A percentile compares a stretch with the other conserved stretches of the same genome.
Conservation (phyloP, 2,113 vertebrate genomes). For the Chrysemys picta region DNA sequence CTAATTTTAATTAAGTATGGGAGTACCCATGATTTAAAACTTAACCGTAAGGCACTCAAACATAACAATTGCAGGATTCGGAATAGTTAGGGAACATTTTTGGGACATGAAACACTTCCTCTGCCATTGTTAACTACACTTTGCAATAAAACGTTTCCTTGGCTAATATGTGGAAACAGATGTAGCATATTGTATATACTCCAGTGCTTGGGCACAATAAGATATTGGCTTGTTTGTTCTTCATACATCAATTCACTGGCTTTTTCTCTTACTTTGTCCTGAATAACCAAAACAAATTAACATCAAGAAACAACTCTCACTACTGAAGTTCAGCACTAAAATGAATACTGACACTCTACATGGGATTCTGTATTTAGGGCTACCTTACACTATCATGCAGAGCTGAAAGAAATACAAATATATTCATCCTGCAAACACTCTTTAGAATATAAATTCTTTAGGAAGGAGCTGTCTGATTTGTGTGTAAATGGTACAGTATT, state of each 20-base stretch:
- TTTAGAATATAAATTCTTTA: neutral
- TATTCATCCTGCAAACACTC: neutral
- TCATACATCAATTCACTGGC: neutral
- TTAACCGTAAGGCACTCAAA: neutral
- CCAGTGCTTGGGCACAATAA: neutral
- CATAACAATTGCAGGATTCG: neutral
- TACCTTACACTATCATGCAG: neutral
- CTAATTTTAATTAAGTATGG: neutral
- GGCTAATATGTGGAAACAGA: constrained; percentile 24
- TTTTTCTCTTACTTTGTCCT: neutral
- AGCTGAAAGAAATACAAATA: neutral
- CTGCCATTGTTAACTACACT: constrained; percentile 16
- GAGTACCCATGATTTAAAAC: neutral
- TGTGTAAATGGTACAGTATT: neutral
- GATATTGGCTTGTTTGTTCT: constrained; percentile 14
- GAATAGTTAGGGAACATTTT: neutral
- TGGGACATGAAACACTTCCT: neutral
- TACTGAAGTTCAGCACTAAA: neutral
- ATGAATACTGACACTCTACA: neutral
- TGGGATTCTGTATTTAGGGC: neutral
- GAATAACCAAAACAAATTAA: neutral
- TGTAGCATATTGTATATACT: neutral
- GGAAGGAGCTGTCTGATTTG: neutral
- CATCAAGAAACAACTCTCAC: constrained; percentile 15
- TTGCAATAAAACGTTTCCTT: neutral